A percentile compares a stretch with the other conserved stretches of the same genome.
Evolutionary conservation across 2,797 vertebrate genomes (phyloP).

Genomic region (Mus spretus): DNA sequence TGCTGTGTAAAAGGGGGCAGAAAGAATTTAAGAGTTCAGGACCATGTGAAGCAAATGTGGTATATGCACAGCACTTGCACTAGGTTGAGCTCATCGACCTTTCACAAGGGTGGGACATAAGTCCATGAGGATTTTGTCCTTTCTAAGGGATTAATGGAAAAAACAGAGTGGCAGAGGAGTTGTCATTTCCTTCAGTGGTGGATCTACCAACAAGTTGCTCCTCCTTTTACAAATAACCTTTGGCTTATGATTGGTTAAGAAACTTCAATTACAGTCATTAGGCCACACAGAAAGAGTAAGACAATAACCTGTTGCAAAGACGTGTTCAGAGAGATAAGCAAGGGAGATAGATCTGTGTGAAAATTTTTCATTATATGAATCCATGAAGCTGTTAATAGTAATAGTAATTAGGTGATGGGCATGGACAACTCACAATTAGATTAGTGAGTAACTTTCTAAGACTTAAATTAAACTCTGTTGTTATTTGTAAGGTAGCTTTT

Average conservation of each 20-base stretch:
- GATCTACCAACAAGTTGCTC: not conserved
- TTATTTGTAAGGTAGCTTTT: not conserved
- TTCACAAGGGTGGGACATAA: not conserved
- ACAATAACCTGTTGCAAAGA: not conserved
- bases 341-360: not conserved
- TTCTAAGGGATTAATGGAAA: not conserved
- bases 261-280: not conserved
- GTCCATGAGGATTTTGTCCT: not conserved
- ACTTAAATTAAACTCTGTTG: not conserved
- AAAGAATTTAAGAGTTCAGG: not conserved
- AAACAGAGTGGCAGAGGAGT: not conserved
- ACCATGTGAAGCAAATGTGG: not conserved
- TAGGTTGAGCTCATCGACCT: not conserved
- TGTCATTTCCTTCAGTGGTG: not conserved
- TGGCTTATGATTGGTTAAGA: not conserved
- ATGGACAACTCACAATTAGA: not conserved
- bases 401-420: not conserved
- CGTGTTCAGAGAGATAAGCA: not conserved
- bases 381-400: not conserved
- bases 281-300: not conserved
- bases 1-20: not conserved
- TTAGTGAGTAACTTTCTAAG: not conserved
- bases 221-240: not conserved
- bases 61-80: not conserved
- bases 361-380: not conserved